Conservation (phyloP, 2,113 vertebrate species). For the Brachypteracias leptosomus region DNA sequence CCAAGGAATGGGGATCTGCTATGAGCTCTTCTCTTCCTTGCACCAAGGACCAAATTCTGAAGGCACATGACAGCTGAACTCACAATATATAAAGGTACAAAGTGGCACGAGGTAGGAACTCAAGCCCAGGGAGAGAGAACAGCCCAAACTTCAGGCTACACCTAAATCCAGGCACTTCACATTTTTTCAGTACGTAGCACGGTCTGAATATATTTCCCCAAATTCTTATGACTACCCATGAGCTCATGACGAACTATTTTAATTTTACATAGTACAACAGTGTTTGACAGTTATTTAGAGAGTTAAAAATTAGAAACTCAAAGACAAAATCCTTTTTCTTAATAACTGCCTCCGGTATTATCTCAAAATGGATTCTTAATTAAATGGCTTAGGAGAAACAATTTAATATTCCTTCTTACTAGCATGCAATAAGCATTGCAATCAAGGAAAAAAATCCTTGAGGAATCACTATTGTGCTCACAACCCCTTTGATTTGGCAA, state of each 20-base stretch:
- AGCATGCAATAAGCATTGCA: neutral
- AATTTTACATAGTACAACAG: neutral
- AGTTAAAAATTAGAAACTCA: neutral
- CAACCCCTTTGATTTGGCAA: neutral
- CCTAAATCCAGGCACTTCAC: neutral
- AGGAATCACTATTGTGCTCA: neutral
- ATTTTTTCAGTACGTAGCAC: rapidly evolving
- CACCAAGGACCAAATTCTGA: neutral
- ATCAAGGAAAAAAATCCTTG: neutral
- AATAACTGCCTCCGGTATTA: neutral
- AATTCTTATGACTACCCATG: neutral
- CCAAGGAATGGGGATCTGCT: neutral
- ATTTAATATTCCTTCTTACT: neutral
- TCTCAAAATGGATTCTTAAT: conserved; percentile 1
- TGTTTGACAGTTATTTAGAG: neutral
- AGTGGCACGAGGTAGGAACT: neutral
- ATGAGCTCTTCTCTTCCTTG: neutral
- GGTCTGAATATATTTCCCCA: neutral
- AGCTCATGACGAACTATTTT: neutral
- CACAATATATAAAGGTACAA: neutral
- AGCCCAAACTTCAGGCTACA: neutral
- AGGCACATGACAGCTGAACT: neutral
- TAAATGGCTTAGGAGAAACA: neutral
- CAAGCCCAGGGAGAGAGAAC: neutral
- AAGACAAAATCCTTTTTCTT: neutral